Conservation (phyloP, 2,113 vertebrate species). For the Rhinoptilus africanus region DNA sequence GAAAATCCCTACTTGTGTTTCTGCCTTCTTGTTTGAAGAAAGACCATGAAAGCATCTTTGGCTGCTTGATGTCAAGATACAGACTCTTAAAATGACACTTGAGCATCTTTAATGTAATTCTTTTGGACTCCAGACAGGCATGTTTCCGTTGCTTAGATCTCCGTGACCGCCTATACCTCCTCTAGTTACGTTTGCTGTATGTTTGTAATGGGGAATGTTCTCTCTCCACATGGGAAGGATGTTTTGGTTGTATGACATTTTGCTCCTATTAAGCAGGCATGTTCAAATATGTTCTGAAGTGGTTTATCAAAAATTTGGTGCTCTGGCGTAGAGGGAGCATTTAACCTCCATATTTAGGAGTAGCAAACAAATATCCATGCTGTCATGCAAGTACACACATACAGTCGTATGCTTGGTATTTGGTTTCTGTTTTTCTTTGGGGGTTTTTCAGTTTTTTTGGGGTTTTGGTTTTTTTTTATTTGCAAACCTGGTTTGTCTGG, state of each 20-base stretch:
- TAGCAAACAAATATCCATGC: background rate
- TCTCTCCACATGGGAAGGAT: background rate
- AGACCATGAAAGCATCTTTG: slow-evolving; percentile 52
- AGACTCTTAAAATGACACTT: slow-evolving; percentile 45
- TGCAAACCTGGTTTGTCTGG: background rate
- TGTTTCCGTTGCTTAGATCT: slow-evolving; percentile 46
- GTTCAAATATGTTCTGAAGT: slow-evolving; percentile 29
- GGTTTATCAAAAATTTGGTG: background rate
- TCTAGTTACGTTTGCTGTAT: background rate
- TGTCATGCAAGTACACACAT: background rate
- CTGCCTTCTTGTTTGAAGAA: slow-evolving; percentile 56
- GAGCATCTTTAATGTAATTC: slow-evolving; percentile 60
- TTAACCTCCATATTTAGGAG: background rate
- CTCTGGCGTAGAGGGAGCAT: background rate
- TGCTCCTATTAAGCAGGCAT: background rate
- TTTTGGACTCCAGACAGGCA: slow-evolving; percentile 26
- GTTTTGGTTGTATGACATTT: slow-evolving; percentile 13
- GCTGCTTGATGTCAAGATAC: slow-evolving; percentile 39
- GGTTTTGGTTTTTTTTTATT: background rate
- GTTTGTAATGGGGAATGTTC: background rate
- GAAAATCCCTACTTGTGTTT: slow-evolving; percentile 45
- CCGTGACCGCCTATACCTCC: background rate
- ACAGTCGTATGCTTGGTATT: background rate
- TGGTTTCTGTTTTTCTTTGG: background rate
- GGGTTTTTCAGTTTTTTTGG: background rate